Evolutionary conservation across 2,888 invertebrate genomes (phyloP).

Genomic region (Ypsolopha sequella): DNA sequence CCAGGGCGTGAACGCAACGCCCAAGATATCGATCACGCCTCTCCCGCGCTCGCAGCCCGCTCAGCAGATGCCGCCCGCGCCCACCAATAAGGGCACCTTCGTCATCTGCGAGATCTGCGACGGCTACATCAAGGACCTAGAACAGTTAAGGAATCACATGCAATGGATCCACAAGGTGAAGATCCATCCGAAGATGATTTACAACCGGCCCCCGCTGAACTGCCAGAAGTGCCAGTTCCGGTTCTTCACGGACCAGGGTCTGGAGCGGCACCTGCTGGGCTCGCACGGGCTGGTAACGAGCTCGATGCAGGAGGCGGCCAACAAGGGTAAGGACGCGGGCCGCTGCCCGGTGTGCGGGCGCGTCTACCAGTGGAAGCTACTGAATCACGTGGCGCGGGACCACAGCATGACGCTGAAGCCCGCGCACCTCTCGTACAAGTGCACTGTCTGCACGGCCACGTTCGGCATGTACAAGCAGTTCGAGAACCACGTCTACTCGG

Average conservation of each 20-base stretch:
- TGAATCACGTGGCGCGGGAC: slow-evolving; percentile 92
- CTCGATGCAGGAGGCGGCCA: slow-evolving; percentile 96
- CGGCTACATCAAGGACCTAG: slow-evolving; percentile 96
- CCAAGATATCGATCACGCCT: slow-evolving; percentile 94
- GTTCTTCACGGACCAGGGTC: slow-evolving; percentile 97
- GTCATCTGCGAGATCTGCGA: slow-evolving; percentile 98
- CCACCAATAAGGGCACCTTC: slow-evolving; percentile 82
- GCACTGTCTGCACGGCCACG: slow-evolving; percentile 94
- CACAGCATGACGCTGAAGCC: slow-evolving; percentile 93
- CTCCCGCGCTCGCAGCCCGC: slow-evolving; percentile 78
- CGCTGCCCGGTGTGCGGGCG: slow-evolving; percentile 94
- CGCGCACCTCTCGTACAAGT: slow-evolving; percentile 94
- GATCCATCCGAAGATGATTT: slow-evolving; percentile 96
- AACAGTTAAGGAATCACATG: slow-evolving; percentile 95
- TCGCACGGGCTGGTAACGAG: slow-evolving; percentile 95
- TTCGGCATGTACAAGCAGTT: slow-evolving; percentile 97
- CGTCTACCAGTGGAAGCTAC: slow-evolving; percentile 94
- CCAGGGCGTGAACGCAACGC: slow-evolving; percentile 73
- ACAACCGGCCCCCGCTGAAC: slow-evolving; percentile 93
- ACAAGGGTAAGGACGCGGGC: slow-evolving; percentile 94
- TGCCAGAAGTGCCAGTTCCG: slow-evolving; percentile 96
- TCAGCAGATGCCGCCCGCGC: slow-evolving; percentile 44
- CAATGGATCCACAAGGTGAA: slow-evolving; percentile 98
- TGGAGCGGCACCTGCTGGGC: slow-evolving; percentile 94
- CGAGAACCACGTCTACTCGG: slow-evolving; percentile 94